Evolutionary conservation across 2,797 vertebrate genomes (phyloP).

Genomic region (Hippoglossus hippoglossus): DNA sequence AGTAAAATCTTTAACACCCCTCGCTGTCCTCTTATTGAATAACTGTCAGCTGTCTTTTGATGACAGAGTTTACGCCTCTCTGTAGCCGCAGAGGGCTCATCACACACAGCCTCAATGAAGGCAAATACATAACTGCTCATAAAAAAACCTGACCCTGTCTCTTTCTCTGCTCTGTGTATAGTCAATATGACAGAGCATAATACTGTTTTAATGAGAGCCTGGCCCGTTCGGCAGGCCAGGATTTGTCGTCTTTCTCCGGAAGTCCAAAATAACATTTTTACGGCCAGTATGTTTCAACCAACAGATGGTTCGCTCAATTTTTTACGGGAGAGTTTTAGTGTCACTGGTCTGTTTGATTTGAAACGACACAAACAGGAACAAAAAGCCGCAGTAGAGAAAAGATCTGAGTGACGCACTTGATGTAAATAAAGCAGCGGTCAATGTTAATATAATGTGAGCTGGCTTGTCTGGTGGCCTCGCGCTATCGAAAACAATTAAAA

Average conservation of each 20-base stretch:
- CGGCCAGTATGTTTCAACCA: constrained; percentile 37
- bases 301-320: constrained; percentile 31
- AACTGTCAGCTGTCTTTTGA: constrained; percentile 78
- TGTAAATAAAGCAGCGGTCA: neutral
- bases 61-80: constrained; percentile 67
- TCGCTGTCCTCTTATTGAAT: constrained; percentile 77
- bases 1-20: constrained; percentile 80
- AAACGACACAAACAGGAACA: constrained; percentile 10
- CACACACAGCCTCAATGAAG: constrained; percentile 41
- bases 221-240: neutral
- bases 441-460: neutral
- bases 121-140: constrained; percentile 48
- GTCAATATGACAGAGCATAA: constrained; percentile 52
- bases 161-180: constrained; percentile 27
- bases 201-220: constrained; percentile 41
- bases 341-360: constrained; percentile 22
- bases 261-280: constrained; percentile 36
- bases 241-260: constrained; percentile 21
- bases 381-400: constrained; percentile 9
- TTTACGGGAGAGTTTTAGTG: neutral
- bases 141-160: constrained; percentile 18
- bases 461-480: neutral
- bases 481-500: neutral
- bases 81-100: constrained; percentile 50
- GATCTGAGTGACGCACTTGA: neutral